These are phyloP conservation scores for Zaprionus vittiger DNA, from an alignment of 1,140 invertebrate genomes.

Conservation along the genomic window DNA sequence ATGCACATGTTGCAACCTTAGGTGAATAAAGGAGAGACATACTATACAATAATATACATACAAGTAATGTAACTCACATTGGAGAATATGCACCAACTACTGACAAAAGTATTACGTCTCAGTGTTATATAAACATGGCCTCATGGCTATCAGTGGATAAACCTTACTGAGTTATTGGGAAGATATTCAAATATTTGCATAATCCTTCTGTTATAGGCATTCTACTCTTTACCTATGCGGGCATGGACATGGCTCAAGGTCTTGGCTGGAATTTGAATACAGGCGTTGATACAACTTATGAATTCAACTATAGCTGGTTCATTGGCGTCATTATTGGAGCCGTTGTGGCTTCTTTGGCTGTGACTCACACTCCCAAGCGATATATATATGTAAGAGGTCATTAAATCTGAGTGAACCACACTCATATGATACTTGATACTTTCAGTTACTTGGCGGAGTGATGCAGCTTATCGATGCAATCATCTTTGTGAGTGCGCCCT, in stretches of 20 bases:
- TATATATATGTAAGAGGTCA: conserved; percentile 55
- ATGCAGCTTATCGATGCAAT: conserved; percentile 64
- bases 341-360: conserved; percentile 47
- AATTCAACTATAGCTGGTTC: conserved; percentile 72
- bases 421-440: neutral
- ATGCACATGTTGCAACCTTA: conserved; percentile 33
- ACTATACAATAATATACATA: too few species aligned
- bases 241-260: conserved; percentile 69
- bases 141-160: neutral
- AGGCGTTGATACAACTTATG: conserved; percentile 9
- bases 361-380: conserved; percentile 54
- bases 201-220: conserved; percentile 32
- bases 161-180: neutral
- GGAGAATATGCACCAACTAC: too few species aligned
- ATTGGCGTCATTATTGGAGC: conserved; percentile 69
- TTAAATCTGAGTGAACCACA: neutral
- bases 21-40: conserved; percentile 2
- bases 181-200: neutral
- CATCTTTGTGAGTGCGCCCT: conserved; percentile 61
- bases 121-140: neutral
- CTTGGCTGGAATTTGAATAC: conserved; percentile 51
- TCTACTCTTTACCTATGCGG: conserved; percentile 61
- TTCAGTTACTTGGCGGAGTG: conserved; percentile 47
- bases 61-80: too few species aligned
- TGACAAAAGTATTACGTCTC: too few species aligned